Base-by-base conservation (phyloP, 2,888 invertebrate genomes). In the Cheilosia urbana region DNA sequence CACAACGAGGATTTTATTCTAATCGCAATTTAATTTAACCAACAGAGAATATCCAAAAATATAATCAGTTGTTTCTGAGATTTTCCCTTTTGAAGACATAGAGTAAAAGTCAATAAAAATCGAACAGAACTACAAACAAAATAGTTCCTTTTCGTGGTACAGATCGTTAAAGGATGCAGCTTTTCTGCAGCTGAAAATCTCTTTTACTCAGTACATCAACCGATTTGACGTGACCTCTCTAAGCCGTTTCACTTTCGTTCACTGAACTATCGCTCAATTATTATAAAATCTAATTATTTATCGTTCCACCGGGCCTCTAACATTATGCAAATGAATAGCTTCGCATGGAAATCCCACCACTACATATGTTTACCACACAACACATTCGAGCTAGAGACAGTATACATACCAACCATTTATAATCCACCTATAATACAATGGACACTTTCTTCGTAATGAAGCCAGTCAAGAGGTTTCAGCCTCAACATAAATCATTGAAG, bases 391-490 rank as follows among this genome's bases (percentile, higher is more conserved):
- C 71, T 19, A 62, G 42, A 24, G 42, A 37, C 37, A 53, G 81
- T 71, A 62, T 37, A 27, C 27, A 24, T 24, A 24, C 2, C 1
- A 6, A 60, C 60, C 66, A 68, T 51, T 73, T 69, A 68, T 66
- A 71, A 77, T 76, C 66, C 45, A 58, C 45, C 65, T 7, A 58
- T 13, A 21, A 72, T 55, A 78, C 78, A 83, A 83, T 78, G 58
- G 78, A 40, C 57, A 83, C 83, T 83, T 83, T 83, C 83, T 78
- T 78, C 68, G 78, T 78, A 78, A 83, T 73, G 73, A 78, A 73
- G 78, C 68, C 57, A 57, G 42, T 72, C 77, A 62, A 57, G 72
- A 30, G 34, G 42, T 34, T 17, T 49, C 24, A 62, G 55, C 66
- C 40, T 40, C 66, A 30, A 47, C 72, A 55, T 83, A 83, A 63